phyloP scores from a whole-genome alignment of 2,888 invertebrate genomes.

The Lampropteryx suffumata region DNA sequence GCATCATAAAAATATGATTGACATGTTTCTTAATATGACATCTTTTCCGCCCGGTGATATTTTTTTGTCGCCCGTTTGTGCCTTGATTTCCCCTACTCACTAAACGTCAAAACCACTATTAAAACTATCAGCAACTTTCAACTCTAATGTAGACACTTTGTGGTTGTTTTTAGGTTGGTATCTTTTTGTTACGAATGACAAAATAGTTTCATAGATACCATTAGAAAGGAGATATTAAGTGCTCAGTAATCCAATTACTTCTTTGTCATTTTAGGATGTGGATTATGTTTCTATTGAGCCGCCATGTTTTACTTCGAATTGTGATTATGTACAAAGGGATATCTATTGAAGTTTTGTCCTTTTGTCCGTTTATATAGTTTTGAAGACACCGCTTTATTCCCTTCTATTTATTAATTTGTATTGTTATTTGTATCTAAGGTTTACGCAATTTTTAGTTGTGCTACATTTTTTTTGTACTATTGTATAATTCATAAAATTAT shows the following conservation, averaged over 20 bases:
- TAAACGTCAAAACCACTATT: constrained; percentile 26
- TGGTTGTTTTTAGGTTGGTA: constrained; percentile 21
- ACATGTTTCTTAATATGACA: constrained; percentile 83
- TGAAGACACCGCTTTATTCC: constrained; percentile 60
- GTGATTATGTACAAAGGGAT: constrained; percentile 69
- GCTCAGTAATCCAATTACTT: constrained; percentile 80
- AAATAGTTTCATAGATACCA: constrained; percentile 31
- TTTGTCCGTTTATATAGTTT: constrained; percentile 60
- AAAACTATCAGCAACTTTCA: constrained; percentile 17
- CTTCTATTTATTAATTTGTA: background rate
- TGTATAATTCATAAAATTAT: too few species aligned
- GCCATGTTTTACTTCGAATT: constrained; percentile 67
- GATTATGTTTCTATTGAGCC: constrained; percentile 78
- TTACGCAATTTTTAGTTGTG: too few species aligned
- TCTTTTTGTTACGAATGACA: constrained; percentile 3
- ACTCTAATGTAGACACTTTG: background rate
- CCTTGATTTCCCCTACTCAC: constrained; percentile 39
- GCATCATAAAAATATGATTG: constrained; percentile 82
- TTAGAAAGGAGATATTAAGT: constrained; percentile 78
- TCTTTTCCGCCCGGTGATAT: constrained; percentile 79
- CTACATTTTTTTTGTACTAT: background rate
- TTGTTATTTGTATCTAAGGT: too few species aligned
- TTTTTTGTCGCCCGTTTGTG: constrained; percentile 75
- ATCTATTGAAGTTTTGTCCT: constrained; percentile 64
- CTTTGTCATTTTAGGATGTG: constrained; percentile 79